These are phyloP conservation scores for Panagrolaimus sp. DNA, from an alignment of 1,140 invertebrate genomes.

Conservation along the genomic window DNA sequence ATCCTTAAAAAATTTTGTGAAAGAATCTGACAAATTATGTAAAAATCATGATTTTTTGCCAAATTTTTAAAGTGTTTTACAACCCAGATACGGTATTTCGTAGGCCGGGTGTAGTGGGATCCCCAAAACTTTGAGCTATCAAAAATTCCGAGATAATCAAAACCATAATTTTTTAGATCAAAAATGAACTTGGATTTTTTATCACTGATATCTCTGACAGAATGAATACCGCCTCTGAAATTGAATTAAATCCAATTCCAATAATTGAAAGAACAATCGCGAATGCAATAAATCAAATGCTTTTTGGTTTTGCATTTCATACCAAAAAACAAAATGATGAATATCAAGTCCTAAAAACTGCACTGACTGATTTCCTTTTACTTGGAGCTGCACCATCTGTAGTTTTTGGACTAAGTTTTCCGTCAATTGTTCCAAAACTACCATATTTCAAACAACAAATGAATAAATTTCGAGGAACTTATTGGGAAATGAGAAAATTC, in stretches of 20 bases:
- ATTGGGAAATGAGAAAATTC: neutral
- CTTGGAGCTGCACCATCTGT: neutral
- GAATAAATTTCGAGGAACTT: neutral
- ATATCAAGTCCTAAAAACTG: neutral
- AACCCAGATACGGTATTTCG: no score
- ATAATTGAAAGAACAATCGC: slow-evolving; percentile 1
- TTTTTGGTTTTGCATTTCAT: slow-evolving; percentile 4
- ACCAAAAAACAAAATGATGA: neutral
- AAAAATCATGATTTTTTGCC: no score
- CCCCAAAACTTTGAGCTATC: no score
- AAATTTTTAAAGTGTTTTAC: no score
- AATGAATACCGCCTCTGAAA: neutral
- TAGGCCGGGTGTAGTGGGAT: no score
- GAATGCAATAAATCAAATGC: neutral
- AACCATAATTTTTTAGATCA: neutral
- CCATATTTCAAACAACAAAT: neutral
- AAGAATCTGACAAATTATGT: no score
- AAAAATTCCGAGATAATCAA: no score
- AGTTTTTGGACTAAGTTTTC: neutral
- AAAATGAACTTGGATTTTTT: neutral
- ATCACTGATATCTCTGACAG: neutral
- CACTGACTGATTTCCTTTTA: neutral
- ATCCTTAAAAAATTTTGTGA: no score
- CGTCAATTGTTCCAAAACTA: neutral
- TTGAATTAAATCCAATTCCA: neutral